Conservation (phyloP, 2,888 invertebrate genomes). For the Tubulanus polymorphus region DNA sequence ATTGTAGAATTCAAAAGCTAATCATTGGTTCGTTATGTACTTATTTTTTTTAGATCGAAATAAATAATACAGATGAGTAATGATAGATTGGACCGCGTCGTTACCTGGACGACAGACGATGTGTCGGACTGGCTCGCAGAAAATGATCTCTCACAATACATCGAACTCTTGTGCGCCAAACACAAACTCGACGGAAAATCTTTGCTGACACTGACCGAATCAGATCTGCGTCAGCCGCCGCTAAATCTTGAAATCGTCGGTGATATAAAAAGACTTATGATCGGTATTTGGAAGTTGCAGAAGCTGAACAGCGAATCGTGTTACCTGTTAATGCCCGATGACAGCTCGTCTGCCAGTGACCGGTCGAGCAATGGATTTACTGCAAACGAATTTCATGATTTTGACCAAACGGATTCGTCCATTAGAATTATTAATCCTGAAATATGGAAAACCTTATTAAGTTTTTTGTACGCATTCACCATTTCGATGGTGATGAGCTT, state of each 20-base stretch:
- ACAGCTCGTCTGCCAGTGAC: too few species aligned
- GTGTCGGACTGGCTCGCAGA: constrained; percentile 61
- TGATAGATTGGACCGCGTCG: too few species aligned
- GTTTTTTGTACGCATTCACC: constrained; percentile 47
- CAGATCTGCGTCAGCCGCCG: constrained; percentile 71
- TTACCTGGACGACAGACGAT: constrained; percentile 65
- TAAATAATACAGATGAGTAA: too few species aligned
- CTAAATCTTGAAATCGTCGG: constrained; percentile 63
- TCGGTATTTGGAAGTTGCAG: constrained; percentile 33
- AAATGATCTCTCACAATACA: constrained; percentile 56
- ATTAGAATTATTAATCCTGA: constrained; percentile 71
- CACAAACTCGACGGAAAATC: constrained; percentile 74
- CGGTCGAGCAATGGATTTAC: too few species aligned
- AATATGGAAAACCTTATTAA: constrained; percentile 56
- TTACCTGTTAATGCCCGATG: too few species aligned
- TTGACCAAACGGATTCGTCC: too few species aligned
- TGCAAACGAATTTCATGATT: too few species aligned
- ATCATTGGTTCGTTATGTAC: too few species aligned
- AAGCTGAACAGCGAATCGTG: too few species aligned
- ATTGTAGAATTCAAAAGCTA: too few species aligned
- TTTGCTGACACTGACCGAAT: constrained; percentile 77
- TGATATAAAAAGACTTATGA: constrained; percentile 78
- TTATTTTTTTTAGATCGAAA: too few species aligned
- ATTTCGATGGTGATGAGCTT: constrained; percentile 59
- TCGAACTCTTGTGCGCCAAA: constrained; percentile 37